These are phyloP conservation scores for Muscicapa comitata DNA, from an alignment of 2,797 vertebrate genomes.

Conservation along the genomic window DNA sequence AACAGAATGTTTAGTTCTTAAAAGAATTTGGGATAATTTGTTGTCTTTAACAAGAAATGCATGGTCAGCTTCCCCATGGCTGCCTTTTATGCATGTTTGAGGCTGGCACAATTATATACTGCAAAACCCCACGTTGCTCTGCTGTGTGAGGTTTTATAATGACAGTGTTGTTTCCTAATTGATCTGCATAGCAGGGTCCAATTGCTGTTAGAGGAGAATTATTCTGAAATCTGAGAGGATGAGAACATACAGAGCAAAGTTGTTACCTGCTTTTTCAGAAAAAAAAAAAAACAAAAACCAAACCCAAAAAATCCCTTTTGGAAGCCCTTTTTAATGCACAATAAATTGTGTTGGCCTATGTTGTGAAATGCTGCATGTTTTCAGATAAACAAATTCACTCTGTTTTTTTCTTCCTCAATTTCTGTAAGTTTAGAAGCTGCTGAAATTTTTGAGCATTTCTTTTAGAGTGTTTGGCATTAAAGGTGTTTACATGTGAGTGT, in stretches of 20 bases:
- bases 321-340: background rate
- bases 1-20: slow-evolving; percentile 45
- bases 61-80: slow-evolving; percentile 46
- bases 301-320: background rate
- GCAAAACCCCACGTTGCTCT: slow-evolving; percentile 38
- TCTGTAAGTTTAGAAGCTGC: background rate
- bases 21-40: slow-evolving; percentile 55
- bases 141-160: slow-evolving; percentile 30
- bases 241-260: background rate
- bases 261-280: background rate
- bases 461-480: background rate
- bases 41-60: slow-evolving; percentile 35
- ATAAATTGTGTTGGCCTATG: background rate
- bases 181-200: slow-evolving; percentile 10
- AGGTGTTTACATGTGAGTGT: background rate
- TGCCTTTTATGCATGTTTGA: slow-evolving; percentile 54
- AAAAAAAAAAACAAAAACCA: background rate
- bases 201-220: slow-evolving; percentile 29
- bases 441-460: background rate
- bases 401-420: background rate
- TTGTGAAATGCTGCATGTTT: background rate
- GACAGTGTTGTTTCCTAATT: slow-evolving; percentile 27
- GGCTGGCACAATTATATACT: slow-evolving; percentile 17
- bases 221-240: slow-evolving; percentile 46
- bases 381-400: background rate